Percentiles rank a stretch among this genome's conserved stretches.
These are phyloP conservation scores for Dendroctonus ponderosae DNA, from an alignment of 1,140 invertebrate species.

Conservation along the genomic window DNA sequence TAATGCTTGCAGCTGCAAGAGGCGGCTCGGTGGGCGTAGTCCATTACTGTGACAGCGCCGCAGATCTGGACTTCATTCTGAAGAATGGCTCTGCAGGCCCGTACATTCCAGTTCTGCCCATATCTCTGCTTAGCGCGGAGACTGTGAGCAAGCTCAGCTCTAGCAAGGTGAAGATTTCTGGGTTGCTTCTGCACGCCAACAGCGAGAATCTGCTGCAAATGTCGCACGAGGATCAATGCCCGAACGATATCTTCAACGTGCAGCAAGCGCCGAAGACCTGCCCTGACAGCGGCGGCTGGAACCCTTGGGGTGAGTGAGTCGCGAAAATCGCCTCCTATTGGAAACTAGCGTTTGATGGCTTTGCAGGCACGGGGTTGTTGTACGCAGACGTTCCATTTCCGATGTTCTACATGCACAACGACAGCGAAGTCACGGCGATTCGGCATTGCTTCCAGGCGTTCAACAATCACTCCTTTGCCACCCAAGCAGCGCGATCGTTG, in stretches of 20 bases:
- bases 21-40: slow-evolving; percentile 82
- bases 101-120: slow-evolving; percentile 69
- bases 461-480: slow-evolving; percentile 58
- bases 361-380: slow-evolving; percentile 60
- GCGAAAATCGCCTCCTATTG: not conserved
- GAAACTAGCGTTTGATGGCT: not conserved
- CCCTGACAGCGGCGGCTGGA: slow-evolving; percentile 66
- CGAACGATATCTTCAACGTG: slow-evolving; percentile 72
- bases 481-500: slow-evolving; percentile 67
- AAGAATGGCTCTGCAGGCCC: slow-evolving; percentile 65
- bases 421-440: slow-evolving; percentile 60
- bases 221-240: slow-evolving; percentile 79
- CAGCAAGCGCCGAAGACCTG: slow-evolving; percentile 52
- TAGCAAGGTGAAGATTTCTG: slow-evolving; percentile 55
- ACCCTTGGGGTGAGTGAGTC: slow-evolving; percentile 60
- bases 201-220: slow-evolving; percentile 52
- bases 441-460: slow-evolving; percentile 59
- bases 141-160: slow-evolving; percentile 54
- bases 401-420: slow-evolving; percentile 72
- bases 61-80: slow-evolving; percentile 73
- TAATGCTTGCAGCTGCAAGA: slow-evolving; percentile 65
- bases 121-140: slow-evolving; percentile 60
- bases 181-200: slow-evolving; percentile 57
- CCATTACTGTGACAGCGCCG: slow-evolving; percentile 62
- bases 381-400: slow-evolving; percentile 79